Conservation (phyloP, 2,797 vertebrate species). For the Trichosurus vulpecula region DNA sequence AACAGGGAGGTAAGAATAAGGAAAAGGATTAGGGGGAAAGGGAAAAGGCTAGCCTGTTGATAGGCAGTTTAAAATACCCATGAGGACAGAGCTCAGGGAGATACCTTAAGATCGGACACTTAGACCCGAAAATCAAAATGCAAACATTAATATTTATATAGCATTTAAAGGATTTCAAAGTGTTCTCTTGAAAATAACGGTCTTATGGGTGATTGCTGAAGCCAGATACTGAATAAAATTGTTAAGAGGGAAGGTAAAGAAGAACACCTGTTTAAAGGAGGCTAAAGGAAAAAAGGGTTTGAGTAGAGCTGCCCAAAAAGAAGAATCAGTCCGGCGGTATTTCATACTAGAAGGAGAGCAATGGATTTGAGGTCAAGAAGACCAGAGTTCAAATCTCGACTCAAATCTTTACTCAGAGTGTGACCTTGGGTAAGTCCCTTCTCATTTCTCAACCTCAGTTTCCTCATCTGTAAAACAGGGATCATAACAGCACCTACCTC, state of each 20-base stretch:
- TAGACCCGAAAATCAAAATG: background rate
- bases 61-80: background rate
- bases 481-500: background rate
- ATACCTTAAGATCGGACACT: background rate
- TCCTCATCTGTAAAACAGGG: background rate
- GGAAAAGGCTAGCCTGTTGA: background rate
- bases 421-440: background rate
- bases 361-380: background rate
- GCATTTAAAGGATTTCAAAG: background rate
- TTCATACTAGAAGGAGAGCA: background rate
- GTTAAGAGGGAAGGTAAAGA: background rate
- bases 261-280: background rate
- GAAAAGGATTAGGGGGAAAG: background rate
- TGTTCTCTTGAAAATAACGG: background rate
- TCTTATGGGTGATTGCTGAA: background rate
- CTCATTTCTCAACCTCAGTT: background rate
- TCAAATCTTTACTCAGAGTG: background rate
- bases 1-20: background rate
- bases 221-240: background rate
- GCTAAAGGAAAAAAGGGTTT: background rate
- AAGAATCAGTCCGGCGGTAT: background rate
- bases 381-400: background rate
- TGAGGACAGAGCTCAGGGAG: background rate
- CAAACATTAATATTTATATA: background rate
- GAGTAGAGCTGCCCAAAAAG: background rate